Base-by-base conservation (phyloP, 35 echinoderm and acorn worm genomes). In the Strongylocentrotus purpuratus region DNA sequence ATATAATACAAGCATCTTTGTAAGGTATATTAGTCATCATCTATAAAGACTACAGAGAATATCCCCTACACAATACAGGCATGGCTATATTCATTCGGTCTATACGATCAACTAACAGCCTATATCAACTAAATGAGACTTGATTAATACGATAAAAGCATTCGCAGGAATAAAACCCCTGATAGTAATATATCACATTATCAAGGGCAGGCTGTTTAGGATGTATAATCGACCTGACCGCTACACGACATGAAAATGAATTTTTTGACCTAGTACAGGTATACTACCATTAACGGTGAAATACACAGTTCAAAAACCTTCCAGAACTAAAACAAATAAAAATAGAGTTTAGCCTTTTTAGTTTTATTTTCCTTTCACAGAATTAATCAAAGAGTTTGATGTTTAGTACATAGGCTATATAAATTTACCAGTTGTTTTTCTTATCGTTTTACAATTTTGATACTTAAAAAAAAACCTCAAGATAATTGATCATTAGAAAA, bases 111-210 rank as follows among this genome's bases (percentile, higher is more conserved):
- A 78, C 5, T 8, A 78, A 78, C 28, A n/a, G 65, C 65, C 22
- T 78, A 78, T n/a, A 78, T 78, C 65, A 78, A 28, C 52, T 78
- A 78, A 78, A 78, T 78, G 65, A 78, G 65, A 78, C 65, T 78
- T 78, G 65, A 78, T 78, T 78, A 78, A 78, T 78, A 78, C n/a
- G 65, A 78, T 78, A 78, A 78, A 78, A 78, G 65, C 65, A 22
- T 78, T 78, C 65, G 65, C 20, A 78, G 65, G 65, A 78, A 78
- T 78, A 28, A 78, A 78, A n/a, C 8, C 65, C 25, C 65, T 78
- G 65, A 78, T 78, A 78, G 65, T 78, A 78, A 78, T 78, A 78
- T 78, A 78, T 78, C 65, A n/a, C 28, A 78, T 78, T 78, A 78
- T 28, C 65, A 78, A 78, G 65, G 65, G 65, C 65, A 78, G 22